Conservation (phyloP, 2,797 vertebrate species). For the Tauraco hartlaubi region DNA sequence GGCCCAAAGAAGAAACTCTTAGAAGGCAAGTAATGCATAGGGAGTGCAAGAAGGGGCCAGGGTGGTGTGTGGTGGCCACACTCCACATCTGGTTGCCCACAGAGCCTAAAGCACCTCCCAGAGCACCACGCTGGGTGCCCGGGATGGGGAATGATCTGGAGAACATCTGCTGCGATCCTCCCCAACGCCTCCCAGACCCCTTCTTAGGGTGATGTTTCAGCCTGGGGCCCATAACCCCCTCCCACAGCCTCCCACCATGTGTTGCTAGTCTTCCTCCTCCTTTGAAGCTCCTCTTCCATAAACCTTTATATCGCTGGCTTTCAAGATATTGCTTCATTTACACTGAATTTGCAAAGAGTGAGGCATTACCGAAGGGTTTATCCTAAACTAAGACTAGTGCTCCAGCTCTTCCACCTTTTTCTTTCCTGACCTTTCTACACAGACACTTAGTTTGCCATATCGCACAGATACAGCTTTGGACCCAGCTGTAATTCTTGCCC, state of each 20-base stretch:
- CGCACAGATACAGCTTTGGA: neutral
- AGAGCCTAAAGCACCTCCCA: neutral
- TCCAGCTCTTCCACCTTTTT: neutral
- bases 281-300: neutral
- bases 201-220: neutral
- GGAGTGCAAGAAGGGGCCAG: neutral
- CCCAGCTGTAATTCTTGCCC: neutral
- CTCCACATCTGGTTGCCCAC: neutral
- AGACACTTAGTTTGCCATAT: neutral
- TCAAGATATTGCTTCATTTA: neutral
- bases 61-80: neutral
- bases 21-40: neutral
- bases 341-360: neutral
- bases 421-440: neutral
- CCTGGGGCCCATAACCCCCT: neutral
- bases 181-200: neutral
- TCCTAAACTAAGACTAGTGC: neutral
- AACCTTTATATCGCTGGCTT: neutral
- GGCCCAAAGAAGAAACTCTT: neutral
- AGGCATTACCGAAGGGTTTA: neutral
- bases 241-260: neutral
- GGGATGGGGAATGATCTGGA: neutral
- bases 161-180: neutral
- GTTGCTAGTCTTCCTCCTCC: neutral
- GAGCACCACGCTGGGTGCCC: fast-evolving